These are phyloP conservation scores for Eutrigla gurnardus DNA, from an alignment of 2,797 vertebrate genomes.

Conservation along the genomic window DNA sequence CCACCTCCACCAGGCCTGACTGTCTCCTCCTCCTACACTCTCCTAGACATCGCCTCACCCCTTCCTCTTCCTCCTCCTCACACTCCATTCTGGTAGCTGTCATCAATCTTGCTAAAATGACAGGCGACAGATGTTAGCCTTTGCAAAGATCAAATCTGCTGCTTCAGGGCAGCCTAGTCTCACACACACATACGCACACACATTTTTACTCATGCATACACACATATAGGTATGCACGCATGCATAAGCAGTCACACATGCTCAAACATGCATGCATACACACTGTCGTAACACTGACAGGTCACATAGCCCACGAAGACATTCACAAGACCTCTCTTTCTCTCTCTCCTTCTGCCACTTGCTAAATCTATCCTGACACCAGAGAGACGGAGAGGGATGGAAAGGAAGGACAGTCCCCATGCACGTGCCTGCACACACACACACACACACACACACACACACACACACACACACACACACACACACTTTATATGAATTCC, in stretches of 20 bases:
- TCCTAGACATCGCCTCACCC: slow-evolving; percentile 59
- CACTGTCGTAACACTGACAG: slow-evolving; percentile 60
- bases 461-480: not conserved
- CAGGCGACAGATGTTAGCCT: slow-evolving; percentile 99
- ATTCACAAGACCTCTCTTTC: slow-evolving; percentile 33
- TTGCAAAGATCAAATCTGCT: slow-evolving; percentile 99
- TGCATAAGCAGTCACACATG: slow-evolving; percentile 35
- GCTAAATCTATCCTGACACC: slow-evolving; percentile 87
- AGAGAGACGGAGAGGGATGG: slow-evolving; percentile 55
- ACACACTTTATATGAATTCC: not conserved
- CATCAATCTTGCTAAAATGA: slow-evolving; percentile 99
- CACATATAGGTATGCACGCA: slow-evolving; percentile 33
- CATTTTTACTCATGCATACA: slow-evolving; percentile 18
- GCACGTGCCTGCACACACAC: slow-evolving; percentile 2
- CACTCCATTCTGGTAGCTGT: slow-evolving; percentile 85
- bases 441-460: not conserved
- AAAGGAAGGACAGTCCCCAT: slow-evolving; percentile 56
- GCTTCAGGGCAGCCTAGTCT: slow-evolving; percentile 91
- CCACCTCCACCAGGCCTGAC: slow-evolving; percentile 9
- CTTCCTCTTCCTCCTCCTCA: slow-evolving; percentile 43
- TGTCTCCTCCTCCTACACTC: slow-evolving; percentile 31
- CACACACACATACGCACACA: slow-evolving; percentile 37
- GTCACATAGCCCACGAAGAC: slow-evolving; percentile 63
- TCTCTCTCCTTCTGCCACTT: slow-evolving; percentile 42
- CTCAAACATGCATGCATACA: slow-evolving; percentile 29